Percentiles rank a stretch among this genome's conserved stretches.
Conservation (phyloP, 2,113 vertebrate species). For the Erythrolamprus reginae region DNA sequence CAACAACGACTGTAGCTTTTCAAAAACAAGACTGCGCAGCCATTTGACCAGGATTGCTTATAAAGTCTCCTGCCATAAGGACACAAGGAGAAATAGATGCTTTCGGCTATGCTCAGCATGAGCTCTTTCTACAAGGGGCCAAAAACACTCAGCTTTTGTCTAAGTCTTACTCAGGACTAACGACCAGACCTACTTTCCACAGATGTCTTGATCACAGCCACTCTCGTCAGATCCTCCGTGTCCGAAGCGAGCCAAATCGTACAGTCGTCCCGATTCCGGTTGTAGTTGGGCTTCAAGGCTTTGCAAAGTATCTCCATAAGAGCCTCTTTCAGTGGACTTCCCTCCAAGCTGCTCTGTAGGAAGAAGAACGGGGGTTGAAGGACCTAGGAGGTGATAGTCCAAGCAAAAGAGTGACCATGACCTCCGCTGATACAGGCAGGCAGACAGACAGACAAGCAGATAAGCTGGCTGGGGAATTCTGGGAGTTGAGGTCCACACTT, state of each 20-base stretch:
- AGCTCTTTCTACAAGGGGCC: not conserved
- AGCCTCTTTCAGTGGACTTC: rapidly evolving
- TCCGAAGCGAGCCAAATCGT: not conserved
- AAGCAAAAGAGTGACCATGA: not conserved
- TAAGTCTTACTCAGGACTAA: not conserved
- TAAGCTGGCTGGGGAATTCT: not conserved
- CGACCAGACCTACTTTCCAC: conserved; percentile 48
- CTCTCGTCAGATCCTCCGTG: rapidly evolving
- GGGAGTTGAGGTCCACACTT: not conserved
- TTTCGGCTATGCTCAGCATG: no score
- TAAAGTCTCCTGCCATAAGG: no score
- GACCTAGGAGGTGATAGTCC: not conserved
- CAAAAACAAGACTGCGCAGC: no score
- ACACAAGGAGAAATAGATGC: no score
- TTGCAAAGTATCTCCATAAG: conserved; percentile 59
- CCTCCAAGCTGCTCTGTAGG: not conserved
- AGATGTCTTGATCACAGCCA: conserved; percentile 27
- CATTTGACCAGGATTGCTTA: no score
- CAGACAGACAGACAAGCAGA: no score
- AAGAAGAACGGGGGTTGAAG: not conserved
- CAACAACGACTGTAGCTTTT: no score
- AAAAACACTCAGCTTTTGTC: not conserved
- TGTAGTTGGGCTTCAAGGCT: conserved; percentile 42
- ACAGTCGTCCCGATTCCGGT: conserved; percentile 52
- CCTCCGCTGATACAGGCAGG: no score